Conservation (phyloP, 2,888 invertebrate species). For the Drosophila pseudotalamancana region DNA sequence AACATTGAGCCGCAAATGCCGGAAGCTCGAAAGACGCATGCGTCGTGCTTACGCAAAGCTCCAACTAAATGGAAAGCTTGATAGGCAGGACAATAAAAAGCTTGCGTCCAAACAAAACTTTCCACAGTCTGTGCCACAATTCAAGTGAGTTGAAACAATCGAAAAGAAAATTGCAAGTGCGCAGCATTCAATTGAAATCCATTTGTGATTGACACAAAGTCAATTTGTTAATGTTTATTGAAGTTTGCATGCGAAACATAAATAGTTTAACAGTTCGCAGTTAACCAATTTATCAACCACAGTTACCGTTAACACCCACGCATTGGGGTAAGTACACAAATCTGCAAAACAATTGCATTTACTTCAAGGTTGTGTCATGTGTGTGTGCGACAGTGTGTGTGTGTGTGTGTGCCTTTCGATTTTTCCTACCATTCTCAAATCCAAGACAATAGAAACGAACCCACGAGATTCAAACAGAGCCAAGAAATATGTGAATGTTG, state of each 20-base stretch:
- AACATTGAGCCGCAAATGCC: conserved; percentile 60
- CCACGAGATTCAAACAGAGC: conserved; percentile 29
- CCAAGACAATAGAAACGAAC: conserved; percentile 33
- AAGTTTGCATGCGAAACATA: neutral
- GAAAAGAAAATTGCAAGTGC: conserved; percentile 20
- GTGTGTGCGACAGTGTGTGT: conserved; percentile 49
- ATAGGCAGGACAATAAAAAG: conserved; percentile 67
- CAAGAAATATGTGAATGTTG: conserved; percentile 9
- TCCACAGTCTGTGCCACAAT: conserved; percentile 63
- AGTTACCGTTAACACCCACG: conserved; percentile 3
- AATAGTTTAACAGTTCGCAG: neutral
- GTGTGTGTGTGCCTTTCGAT: conserved; percentile 63
- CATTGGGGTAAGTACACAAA: conserved; percentile 33
- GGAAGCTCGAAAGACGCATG: conserved; percentile 58
- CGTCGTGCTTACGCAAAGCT: conserved; percentile 37
- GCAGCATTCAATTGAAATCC: conserved; percentile 10
- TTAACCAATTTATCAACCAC: neutral
- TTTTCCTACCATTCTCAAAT: conserved; percentile 48
- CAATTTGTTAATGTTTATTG: conserved; percentile 6
- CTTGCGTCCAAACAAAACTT: conserved; percentile 46
- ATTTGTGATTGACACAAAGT: conserved; percentile 9
- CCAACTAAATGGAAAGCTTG: conserved; percentile 28
- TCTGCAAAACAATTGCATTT: conserved; percentile 50
- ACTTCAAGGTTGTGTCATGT: conserved; percentile 63
- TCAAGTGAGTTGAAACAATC: conserved; percentile 31